phyloP scores from a whole-genome alignment of 1,140 invertebrate species.

The Lepidostoma basale region DNA sequence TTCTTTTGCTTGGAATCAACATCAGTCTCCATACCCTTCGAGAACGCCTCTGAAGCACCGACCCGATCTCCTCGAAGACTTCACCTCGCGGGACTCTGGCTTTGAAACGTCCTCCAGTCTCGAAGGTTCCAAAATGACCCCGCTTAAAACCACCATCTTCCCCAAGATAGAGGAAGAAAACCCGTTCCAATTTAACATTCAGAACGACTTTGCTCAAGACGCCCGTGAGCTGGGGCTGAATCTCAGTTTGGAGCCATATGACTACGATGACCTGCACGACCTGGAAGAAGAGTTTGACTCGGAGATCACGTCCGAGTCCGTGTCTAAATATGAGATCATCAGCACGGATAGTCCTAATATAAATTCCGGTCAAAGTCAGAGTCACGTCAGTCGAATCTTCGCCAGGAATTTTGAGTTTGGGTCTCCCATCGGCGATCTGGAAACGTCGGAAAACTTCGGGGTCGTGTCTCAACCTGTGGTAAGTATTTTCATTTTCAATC shows the following conservation, averaged over 20 bases:
- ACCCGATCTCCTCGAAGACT: background rate
- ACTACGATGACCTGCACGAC: conserved; percentile 53
- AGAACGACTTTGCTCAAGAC: background rate
- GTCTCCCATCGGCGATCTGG: conserved; percentile 53
- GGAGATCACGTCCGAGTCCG: conserved; percentile 53
- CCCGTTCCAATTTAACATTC: background rate
- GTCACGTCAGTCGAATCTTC: conserved; percentile 50
- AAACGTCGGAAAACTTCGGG: conserved; percentile 52
- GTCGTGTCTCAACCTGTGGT: background rate
- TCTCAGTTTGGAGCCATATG: conserved; percentile 25
- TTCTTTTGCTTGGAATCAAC: conserved; percentile 36
- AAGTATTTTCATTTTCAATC: too few relatives aligned
- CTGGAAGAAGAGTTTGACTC: conserved; percentile 55
- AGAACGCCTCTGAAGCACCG: background rate
- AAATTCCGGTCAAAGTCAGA: conserved; percentile 51
- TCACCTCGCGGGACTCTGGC: conserved; percentile 37
- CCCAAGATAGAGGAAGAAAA: background rate
- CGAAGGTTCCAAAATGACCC: conserved; percentile 15
- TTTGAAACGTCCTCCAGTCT: conserved; percentile 40
- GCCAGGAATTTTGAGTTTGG: conserved; percentile 56
- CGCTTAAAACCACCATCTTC: background rate
- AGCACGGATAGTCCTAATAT: conserved; percentile 59
- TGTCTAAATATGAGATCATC: conserved; percentile 59
- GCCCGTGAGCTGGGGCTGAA: background rate
- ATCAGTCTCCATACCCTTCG: background rate